phyloP scores from a whole-genome alignment of 1,140 invertebrate genomes.

The Amyelois transitella region DNA sequence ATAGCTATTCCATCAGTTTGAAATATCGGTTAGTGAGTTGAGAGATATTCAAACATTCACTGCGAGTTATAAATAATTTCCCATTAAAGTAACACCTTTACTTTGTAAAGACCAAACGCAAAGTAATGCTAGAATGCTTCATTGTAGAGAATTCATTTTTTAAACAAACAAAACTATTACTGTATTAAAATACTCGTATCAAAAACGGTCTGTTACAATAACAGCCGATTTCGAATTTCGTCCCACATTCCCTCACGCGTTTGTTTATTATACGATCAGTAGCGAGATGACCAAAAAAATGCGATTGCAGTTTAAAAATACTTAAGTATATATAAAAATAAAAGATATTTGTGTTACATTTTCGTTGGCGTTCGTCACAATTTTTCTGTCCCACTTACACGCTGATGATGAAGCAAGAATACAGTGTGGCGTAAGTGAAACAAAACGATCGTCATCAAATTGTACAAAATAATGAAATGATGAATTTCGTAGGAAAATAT shows the following conservation, averaged over 20 bases:
- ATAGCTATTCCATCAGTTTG: too few relatives aligned
- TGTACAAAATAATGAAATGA: not conserved
- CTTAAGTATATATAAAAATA: too few relatives aligned
- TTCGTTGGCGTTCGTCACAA: constrained; percentile 21
- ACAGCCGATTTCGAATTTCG: constrained; percentile 35
- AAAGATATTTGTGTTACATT: constrained; percentile 16
- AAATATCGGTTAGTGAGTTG: too few relatives aligned
- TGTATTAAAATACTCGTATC: constrained; percentile 20
- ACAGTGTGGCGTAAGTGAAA: not conserved
- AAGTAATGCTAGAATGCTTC: too few relatives aligned
- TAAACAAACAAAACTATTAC: constrained; percentile 8
- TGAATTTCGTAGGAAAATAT: too few relatives aligned
- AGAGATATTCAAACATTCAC: too few relatives aligned
- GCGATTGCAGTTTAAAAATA: constrained; percentile 14
- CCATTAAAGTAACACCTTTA: too few relatives aligned
- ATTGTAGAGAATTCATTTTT: not conserved
- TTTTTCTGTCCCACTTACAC: constrained; percentile 17
- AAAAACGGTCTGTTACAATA: constrained; percentile 20
- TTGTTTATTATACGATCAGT: constrained; percentile 38
- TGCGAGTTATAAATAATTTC: too few relatives aligned
- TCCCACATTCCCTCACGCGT: constrained; percentile 44
- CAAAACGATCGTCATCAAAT: not conserved
- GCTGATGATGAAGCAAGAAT: constrained; percentile 21
- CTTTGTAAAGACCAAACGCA: too few relatives aligned
- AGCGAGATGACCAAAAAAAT: not conserved